A percentile compares a stretch with the other conserved stretches of the same genome.
Conservation (phyloP, 2,113 vertebrate genomes). For the Tupaia tana region DNA sequence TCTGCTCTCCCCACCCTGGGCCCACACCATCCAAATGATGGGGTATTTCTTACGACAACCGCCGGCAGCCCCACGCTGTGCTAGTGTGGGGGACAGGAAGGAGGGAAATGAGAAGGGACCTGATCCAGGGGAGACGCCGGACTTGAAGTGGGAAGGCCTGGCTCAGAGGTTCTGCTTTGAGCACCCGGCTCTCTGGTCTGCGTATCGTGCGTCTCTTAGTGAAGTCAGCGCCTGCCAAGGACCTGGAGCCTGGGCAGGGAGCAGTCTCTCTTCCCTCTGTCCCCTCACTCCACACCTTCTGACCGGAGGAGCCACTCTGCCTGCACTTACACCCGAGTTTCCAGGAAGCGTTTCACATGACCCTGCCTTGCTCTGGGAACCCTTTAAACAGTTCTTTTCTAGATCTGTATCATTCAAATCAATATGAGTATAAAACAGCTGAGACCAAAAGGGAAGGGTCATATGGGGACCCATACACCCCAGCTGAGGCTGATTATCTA, state of each 20-base stretch:
- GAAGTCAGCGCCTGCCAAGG: neutral
- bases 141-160: neutral
- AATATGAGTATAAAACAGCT: neutral
- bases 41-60: neutral
- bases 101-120: neutral
- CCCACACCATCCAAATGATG: rapidly evolving
- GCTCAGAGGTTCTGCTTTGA: too few relatives aligned
- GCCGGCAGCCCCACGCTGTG: rapidly evolving
- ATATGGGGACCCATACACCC: neutral
- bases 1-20: rapidly evolving
- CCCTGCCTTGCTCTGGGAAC: neutral
- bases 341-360: neutral
- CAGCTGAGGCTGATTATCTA: too few relatives aligned
- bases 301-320: neutral
- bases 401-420: neutral
- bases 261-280: rapidly evolving
- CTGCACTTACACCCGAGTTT: neutral
- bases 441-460: neutral
- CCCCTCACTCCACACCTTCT: neutral
- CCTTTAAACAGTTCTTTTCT: neutral
- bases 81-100: neutral
- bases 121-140: neutral
- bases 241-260: neutral
- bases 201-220: too few relatives aligned
- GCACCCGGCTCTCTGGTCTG: too few relatives aligned